Conservation (phyloP, 2,113 vertebrate genomes). For the Xiphorhynchus elegans region DNA sequence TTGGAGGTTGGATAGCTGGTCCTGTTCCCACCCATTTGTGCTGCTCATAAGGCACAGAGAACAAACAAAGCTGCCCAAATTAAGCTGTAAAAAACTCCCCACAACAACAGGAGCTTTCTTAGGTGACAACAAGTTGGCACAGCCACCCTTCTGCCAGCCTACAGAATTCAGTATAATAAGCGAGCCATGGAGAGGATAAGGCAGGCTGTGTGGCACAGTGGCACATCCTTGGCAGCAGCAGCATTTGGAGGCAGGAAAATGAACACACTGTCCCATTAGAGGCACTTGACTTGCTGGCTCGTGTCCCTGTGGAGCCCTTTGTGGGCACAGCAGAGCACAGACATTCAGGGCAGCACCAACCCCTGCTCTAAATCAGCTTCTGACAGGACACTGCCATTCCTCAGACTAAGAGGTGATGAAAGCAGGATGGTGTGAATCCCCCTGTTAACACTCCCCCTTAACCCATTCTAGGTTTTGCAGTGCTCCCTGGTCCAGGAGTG, state of each 20-base stretch:
- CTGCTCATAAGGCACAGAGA: background rate
- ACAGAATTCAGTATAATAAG: background rate
- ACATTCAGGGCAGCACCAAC: background rate
- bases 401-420: background rate
- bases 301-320: background rate
- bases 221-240: conserved; percentile 21
- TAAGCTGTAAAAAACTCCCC: conserved; percentile 26
- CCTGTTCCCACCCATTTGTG: background rate
- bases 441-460: background rate
- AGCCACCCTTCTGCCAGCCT: conserved; percentile 19
- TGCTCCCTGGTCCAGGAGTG: background rate
- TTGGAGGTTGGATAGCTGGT: background rate
- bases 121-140: conserved; percentile 48
- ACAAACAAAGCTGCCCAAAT: conserved; percentile 40
- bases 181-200: background rate
- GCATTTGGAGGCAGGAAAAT: conserved; percentile 35
- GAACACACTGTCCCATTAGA: conserved; percentile 27
- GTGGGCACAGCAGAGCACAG: background rate
- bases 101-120: conserved; percentile 10
- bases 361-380: conserved; percentile 15
- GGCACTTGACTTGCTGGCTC: conserved; percentile 58
- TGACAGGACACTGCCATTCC: background rate
- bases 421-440: background rate
- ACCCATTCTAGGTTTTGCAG: background rate
- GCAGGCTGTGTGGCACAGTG: background rate